phyloP scores from a whole-genome alignment of 2,888 invertebrate species.

The Clitarchus hookeri region DNA sequence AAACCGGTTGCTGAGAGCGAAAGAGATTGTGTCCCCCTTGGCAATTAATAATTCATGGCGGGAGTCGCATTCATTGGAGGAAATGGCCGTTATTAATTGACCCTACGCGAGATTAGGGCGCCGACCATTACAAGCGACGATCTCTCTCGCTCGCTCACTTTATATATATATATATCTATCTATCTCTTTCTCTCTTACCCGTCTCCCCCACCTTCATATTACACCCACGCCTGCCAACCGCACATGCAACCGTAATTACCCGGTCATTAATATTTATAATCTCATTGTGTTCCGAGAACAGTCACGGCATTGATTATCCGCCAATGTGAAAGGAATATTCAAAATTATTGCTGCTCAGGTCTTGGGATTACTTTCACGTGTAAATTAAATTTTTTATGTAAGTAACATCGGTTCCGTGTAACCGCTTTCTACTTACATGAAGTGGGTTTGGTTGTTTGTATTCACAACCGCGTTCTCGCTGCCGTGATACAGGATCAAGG shows the following conservation, averaged over 20 bases:
- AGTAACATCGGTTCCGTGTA: background rate
- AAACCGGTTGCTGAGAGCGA: background rate
- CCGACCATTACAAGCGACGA: background rate
- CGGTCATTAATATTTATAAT: constrained; percentile 14
- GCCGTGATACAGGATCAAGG: too few relatives aligned
- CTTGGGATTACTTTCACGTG: background rate
- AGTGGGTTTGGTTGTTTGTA: too few relatives aligned
- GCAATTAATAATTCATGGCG: background rate
- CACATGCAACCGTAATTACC: background rate
- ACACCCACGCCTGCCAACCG: background rate
- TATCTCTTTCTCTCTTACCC: background rate
- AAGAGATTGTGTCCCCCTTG: background rate
- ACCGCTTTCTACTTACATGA: too few relatives aligned
- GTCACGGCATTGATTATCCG: background rate
- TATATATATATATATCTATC: too few relatives aligned
- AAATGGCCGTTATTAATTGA: constrained; percentile 1
- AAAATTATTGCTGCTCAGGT: background rate
- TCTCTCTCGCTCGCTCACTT: too few relatives aligned
- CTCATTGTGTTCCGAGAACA: background rate
- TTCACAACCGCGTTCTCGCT: too few relatives aligned
- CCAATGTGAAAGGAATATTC: background rate
- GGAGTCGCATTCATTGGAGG: background rate
- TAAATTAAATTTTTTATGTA: background rate
- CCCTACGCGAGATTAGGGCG: background rate
- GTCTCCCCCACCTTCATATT: background rate